Evolutionary conservation across 1,140 invertebrate genomes (phyloP), one percentile per base, ranked within the genome.

Genomic region (Whitmania pigra): DNA sequence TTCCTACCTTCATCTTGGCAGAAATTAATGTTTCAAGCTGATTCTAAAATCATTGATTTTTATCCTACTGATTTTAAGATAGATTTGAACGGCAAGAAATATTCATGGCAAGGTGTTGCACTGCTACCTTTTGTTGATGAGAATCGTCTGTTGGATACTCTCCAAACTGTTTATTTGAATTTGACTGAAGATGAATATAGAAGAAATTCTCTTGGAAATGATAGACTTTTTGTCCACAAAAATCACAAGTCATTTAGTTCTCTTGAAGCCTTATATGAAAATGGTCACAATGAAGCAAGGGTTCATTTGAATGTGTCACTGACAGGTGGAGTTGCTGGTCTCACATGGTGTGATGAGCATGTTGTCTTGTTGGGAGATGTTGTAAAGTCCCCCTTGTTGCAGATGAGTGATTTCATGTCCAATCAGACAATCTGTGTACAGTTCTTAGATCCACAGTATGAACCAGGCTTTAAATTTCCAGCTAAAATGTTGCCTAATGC

Each of bases 61-160:
- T 99, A 99, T 84, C 97, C 97, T 0, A 89, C 88, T 79, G 92
- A 99, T 80, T 99, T 99, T 81, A 95, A 94, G 83, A 95, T 82
- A 74, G 97, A 99, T 85, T 83, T 99, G 67, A 99, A 99, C 85
- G 97, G 97, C 22, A 99, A 99, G 82, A 98, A 97, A 82, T 98
- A 92, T 84, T 95, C 95, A 69, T 99, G 96, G 96, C 95, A 98
- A 85, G 96, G 96, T 72, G 96, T 99, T 15, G 96, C 96, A 7
- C 81, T 99, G 15, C 82, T 99, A 68, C 97, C 97, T 49, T 99
- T 99, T 85, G 96, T 99, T 0, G 94, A 99, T 79, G 95, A 99
- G 83, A 86, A 86, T 63, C 84, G 95, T 74, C 85, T 99, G 27
- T 90, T 95, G 78, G 89, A 89, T 77, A 92, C 94, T 2, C 82